Conservation (phyloP, 2,888 invertebrate genomes). For the Ormyrus thymus region DNA sequence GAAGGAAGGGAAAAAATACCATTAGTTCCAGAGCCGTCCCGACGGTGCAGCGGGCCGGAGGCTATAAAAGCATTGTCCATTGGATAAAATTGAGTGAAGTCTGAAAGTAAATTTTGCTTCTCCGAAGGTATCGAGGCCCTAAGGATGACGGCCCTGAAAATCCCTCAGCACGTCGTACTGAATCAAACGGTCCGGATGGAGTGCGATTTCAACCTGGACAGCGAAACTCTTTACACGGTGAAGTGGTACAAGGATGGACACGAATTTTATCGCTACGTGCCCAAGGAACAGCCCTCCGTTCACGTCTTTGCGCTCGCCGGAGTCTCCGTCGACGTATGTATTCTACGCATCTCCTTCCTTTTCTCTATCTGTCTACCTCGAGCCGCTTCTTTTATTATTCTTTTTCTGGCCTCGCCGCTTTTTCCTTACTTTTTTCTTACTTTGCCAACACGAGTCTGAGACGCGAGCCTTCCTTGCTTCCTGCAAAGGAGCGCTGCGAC, state of each 20-base stretch:
- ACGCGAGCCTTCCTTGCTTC: too few relatives aligned
- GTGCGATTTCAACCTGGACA: constrained; percentile 75
- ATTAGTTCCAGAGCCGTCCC: background rate
- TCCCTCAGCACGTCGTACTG: constrained; percentile 74
- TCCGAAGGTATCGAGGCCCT: constrained; percentile 66
- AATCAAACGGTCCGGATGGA: constrained; percentile 74
- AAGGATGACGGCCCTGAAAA: constrained; percentile 72
- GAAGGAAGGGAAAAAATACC: too few relatives aligned
- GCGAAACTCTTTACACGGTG: constrained; percentile 74
- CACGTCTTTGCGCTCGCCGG: constrained; percentile 73
- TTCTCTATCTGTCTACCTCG: background rate
- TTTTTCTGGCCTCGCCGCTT: background rate
- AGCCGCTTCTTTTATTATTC: background rate
- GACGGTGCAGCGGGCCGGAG: background rate
- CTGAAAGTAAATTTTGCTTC: constrained; percentile 21
- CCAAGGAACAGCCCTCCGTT: constrained; percentile 72
- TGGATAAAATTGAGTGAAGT: background rate
- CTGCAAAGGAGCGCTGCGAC: too few relatives aligned
- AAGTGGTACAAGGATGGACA: constrained; percentile 76
- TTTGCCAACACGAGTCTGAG: background rate
- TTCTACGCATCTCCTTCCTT: constrained; percentile 11
- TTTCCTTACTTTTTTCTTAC: background rate
- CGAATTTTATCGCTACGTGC: constrained; percentile 75
- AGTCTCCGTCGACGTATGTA: constrained; percentile 74
- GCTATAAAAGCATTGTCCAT: background rate